phyloP scores from a whole-genome alignment of 2,797 vertebrate species.

The Spinibarbus caldwelli region DNA sequence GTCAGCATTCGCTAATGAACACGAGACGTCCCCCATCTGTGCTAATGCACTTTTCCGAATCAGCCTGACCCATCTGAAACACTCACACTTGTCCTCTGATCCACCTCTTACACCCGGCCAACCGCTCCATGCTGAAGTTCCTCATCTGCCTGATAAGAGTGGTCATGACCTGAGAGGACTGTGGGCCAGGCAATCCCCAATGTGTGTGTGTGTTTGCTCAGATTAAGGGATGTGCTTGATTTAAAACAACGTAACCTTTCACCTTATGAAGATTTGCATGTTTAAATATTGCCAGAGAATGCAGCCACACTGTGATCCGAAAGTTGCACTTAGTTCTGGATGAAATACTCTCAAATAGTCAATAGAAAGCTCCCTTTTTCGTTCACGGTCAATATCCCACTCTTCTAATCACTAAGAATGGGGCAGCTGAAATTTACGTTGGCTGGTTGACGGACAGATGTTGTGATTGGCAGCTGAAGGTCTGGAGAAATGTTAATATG shows the following conservation, averaged over 20 bases:
- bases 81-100: slow-evolving; percentile 14
- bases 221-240: neutral
- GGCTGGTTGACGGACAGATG: too few species aligned
- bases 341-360: neutral
- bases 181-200: neutral
- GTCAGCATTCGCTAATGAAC: neutral
- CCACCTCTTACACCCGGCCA: slow-evolving; percentile 14
- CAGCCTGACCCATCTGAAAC: neutral
- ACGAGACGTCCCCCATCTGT: neutral
- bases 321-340: neutral
- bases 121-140: neutral
- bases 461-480: slow-evolving; percentile 1
- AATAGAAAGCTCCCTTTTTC: neutral
- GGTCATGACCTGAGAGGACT: neutral
- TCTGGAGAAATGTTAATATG: slow-evolving; percentile 19
- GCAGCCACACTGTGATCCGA: neutral
- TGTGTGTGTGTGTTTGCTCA: slow-evolving; percentile 31
- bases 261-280: neutral
- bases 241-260: slow-evolving; percentile 12
- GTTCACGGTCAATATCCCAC: neutral
- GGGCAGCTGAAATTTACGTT: neutral
- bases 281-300: neutral
- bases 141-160: slow-evolving; percentile 17
- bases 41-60: neutral
- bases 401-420: neutral